Conservation (phyloP, 2,113 vertebrate genomes). For the Circaetus cinerascens region DNA sequence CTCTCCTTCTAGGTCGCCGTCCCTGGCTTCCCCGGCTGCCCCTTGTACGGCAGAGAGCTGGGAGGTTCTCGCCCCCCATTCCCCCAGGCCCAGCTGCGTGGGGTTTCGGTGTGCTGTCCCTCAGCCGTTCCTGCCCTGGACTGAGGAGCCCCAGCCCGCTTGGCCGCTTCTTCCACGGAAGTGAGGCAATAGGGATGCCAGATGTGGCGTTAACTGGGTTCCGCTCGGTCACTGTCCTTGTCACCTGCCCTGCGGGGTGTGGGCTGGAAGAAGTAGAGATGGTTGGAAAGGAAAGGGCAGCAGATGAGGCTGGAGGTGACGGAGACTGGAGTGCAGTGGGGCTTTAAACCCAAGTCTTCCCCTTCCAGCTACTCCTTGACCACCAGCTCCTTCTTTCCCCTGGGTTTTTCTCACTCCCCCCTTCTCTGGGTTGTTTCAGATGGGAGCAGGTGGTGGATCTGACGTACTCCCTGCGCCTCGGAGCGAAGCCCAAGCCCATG, state of each 20-base stretch:
- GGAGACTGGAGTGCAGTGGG: not conserved
- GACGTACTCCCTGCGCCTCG: constrained; percentile 85
- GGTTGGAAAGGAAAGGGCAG: not conserved
- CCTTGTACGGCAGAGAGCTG: too few relatives aligned
- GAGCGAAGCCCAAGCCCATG: constrained; percentile 82
- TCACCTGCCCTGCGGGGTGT: not conserved
- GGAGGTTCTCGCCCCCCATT: not conserved
- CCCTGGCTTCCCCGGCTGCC: too few relatives aligned
- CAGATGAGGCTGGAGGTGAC: not conserved
- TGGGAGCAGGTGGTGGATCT: constrained; percentile 96
- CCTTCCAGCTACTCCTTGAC: rapidly evolving
- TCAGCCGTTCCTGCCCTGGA: not conserved
- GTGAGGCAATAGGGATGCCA: not conserved
- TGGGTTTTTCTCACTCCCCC: not conserved
- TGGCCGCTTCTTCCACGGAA: not conserved
- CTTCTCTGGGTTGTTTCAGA: constrained; percentile 56
- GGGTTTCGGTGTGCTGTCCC: not conserved
- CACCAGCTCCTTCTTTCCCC: not conserved
- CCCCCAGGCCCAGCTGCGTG: rapidly evolving
- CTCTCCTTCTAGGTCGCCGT: not conserved
- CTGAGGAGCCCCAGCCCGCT: not conserved
- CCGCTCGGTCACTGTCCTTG: not conserved
- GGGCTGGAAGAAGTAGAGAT: not conserved
- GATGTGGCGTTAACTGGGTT: not conserved
- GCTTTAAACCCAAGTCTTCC: not conserved